Conservation (phyloP, 2,113 vertebrate genomes). For the Numenius arquata region DNA sequence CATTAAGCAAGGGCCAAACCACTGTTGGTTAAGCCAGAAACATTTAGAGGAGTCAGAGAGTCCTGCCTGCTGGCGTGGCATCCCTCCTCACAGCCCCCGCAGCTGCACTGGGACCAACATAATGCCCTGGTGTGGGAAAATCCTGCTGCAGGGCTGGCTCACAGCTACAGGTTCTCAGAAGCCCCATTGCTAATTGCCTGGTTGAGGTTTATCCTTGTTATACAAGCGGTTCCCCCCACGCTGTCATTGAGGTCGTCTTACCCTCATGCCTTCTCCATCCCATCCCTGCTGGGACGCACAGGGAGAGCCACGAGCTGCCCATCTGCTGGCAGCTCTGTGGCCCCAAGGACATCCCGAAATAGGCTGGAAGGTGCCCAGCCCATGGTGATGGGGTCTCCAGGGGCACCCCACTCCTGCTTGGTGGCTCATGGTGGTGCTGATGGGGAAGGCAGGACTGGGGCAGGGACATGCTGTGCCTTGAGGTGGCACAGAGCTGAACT, state of each 20-base stretch:
- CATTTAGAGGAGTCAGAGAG: not conserved
- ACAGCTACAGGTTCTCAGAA: accelerated
- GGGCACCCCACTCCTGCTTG: not conserved
- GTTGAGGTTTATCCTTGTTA: not conserved
- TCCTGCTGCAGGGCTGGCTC: not conserved
- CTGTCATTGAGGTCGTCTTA: not conserved
- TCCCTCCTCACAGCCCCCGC: not conserved
- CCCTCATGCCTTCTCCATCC: not conserved
- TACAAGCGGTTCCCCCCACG: accelerated
- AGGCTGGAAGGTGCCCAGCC: not conserved
- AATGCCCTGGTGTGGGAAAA: not conserved
- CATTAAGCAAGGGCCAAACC: not conserved
- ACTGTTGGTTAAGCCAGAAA: not conserved
- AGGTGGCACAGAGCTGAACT: not conserved
- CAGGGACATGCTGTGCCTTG: not conserved
- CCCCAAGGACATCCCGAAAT: not conserved
- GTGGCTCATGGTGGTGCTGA: accelerated
- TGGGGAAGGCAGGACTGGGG: not conserved
- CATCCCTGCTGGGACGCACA: not conserved
- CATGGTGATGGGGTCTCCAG: accelerated
- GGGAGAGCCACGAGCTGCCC: not conserved
- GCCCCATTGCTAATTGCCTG: not conserved
- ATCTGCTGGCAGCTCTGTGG: accelerated
- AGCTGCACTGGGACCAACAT: not conserved
- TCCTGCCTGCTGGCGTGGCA: not conserved